Conservation (phyloP, 2,888 invertebrate species). For the Lithophane socia region DNA sequence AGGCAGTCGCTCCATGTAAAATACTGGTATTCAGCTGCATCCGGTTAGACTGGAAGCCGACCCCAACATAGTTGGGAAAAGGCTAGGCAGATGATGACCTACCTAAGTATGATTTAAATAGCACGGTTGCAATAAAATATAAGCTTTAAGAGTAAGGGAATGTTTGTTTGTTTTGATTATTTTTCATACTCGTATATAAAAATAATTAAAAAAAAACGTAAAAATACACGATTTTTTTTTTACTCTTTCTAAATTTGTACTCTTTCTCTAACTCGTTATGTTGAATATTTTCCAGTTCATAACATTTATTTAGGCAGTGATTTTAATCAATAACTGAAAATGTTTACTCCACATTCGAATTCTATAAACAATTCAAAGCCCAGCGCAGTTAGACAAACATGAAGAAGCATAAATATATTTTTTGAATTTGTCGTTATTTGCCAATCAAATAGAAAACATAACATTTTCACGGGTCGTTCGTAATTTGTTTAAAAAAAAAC, state of each 20-base stretch:
- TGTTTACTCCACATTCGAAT: conserved; percentile 16
- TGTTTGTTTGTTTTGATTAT: not conserved
- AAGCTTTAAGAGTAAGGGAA: not conserved
- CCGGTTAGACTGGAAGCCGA: too few relatives aligned
- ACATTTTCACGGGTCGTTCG: conserved; percentile 51
- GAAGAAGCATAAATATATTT: conserved; percentile 55
- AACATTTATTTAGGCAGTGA: not conserved
- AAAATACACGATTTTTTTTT: not conserved
- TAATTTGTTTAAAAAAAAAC: conserved; percentile 70
- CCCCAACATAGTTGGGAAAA: too few relatives aligned
- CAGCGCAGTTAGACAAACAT: conserved; percentile 60
- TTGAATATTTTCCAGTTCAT: not conserved
- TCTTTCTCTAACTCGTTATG: not conserved
- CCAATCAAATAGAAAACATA: conserved; percentile 58
- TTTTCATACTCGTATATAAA: not conserved
- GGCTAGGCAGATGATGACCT: too few relatives aligned
- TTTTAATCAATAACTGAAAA: conserved; percentile 25
- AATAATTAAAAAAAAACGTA: too few relatives aligned
- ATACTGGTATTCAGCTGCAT: too few relatives aligned
- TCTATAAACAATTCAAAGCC: conserved; percentile 34
- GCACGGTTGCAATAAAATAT: not conserved
- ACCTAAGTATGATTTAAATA: not conserved
- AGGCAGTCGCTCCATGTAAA: too few relatives aligned
- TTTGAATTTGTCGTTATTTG: conserved; percentile 59
- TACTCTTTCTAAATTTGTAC: not conserved